Percentiles rank a stretch among this genome's conserved stretches.
phyloP scores from a whole-genome alignment of 1,140 invertebrate genomes.

The Caenorhabditis tropicalis region DNA sequence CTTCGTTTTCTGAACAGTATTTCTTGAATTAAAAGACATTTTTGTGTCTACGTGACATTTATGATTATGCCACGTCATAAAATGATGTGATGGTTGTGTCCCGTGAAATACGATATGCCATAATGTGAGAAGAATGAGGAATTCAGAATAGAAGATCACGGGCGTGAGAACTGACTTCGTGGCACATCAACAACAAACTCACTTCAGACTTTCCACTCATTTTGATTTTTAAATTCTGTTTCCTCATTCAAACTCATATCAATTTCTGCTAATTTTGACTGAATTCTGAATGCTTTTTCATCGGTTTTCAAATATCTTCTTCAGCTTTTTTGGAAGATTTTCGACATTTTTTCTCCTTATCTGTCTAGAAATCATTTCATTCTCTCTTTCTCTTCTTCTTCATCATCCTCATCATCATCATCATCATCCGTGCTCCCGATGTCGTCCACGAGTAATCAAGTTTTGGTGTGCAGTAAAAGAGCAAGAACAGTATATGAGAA shows the following conservation, averaged over 20 bases:
- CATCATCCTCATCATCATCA: conserved; percentile 30
- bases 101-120: conserved; percentile 27
- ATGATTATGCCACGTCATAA: background rate
- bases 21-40: background rate
- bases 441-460: conserved; percentile 34
- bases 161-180: conserved; percentile 1
- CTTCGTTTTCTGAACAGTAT: no score
- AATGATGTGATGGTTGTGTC: conserved; percentile 17
- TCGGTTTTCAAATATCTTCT: background rate
- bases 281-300: background rate
- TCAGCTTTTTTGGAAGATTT: background rate
- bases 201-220: background rate
- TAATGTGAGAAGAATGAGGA: conserved; percentile 25
- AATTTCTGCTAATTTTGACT: background rate
- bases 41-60: background rate
- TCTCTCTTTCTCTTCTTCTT: conserved; percentile 43
- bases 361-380: conserved; percentile 6
- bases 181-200: background rate
- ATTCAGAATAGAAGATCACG: background rate
- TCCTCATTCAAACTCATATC: no score
- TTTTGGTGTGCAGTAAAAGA: conserved; percentile 37
- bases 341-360: conserved; percentile 1
- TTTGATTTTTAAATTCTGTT: background rate
- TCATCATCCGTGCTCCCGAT: conserved; percentile 31
- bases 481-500: conserved; percentile 5